Evolutionary conservation across 2,113 vertebrate species (phyloP), one percentile per base, ranked within the genome.

Genomic region (Cinclus mexicanus): DNA sequence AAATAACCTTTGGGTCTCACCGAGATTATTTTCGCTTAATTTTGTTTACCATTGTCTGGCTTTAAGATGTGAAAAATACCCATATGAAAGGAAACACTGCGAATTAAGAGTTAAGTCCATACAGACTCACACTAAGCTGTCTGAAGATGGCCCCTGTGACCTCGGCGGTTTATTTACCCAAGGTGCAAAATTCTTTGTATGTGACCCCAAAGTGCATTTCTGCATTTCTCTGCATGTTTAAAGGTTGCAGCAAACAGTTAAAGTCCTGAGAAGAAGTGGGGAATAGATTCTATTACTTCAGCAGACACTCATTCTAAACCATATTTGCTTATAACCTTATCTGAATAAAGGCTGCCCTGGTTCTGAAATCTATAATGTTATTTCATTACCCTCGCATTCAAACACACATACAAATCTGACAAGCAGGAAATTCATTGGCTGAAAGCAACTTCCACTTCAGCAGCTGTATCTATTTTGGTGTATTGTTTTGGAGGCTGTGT

Each of bases 291-390:
- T 47, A 63, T 87, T 90, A 44, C 68, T 89, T 89, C 79, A 88
- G 68, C 93, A 95, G 95, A 35, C 84, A 33, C 52, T 91, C 60
- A 64, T 83, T 88, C 72, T 25, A 82, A 94, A 93, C 44, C 44
- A 41, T 89, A 70, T 90, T 93, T 92, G 76, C 88, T 88, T 93
- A 78, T 94, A 95, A 95, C 90, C 79, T 92, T 83, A 86, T 93
- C 71, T 88, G 92, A 86, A 93, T 81, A 93, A 92, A 93, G 79
- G 65, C 92, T 93, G 83, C 83, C 72, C 90, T 71, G 86, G 49
- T 96, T 95, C 93, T 94, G 79, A 92, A 92, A 87, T 90, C 93
- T 89, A 28, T 94, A 71, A 96, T 92, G 90, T 95, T 88, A 87
- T 95, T 95, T 95, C 90, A 92, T 96, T 97, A 92, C 79, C 52